Percentiles rank a stretch among this genome's conserved stretches.
Conservation (phyloP, 1,140 invertebrate species). For the Mya arenaria region DNA sequence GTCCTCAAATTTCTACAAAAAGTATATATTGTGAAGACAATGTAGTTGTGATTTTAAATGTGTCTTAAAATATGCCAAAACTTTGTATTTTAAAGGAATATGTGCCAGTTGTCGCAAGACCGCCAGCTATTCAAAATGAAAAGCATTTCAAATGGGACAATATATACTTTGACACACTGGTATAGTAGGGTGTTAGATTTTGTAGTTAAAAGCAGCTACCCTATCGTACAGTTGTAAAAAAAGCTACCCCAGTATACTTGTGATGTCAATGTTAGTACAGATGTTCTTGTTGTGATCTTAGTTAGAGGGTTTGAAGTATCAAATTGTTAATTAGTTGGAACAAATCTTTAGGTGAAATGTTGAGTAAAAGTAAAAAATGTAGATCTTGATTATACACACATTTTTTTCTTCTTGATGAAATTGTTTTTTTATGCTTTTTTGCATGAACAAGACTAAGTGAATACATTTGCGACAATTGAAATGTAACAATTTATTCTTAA, state of each 20-base stretch:
- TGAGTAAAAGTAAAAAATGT: too few relatives aligned
- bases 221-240: neutral
- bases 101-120: constrained; percentile 75
- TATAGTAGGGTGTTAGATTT: constrained; percentile 33
- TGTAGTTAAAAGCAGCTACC: neutral
- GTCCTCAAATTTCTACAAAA: neutral
- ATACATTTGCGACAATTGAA: too few relatives aligned
- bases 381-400: too few relatives aligned
- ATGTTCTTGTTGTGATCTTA: too few relatives aligned
- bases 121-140: constrained; percentile 73
- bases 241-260: neutral
- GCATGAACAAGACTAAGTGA: too few relatives aligned
- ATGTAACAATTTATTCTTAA: too few relatives aligned
- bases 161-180: constrained; percentile 71
- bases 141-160: constrained; percentile 76
- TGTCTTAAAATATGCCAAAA: neutral
- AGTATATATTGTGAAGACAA: neutral
- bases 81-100: constrained; percentile 76
- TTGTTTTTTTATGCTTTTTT: too few relatives aligned
- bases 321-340: too few relatives aligned
- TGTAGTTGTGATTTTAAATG: neutral
- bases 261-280: too few relatives aligned
- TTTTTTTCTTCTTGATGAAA: too few relatives aligned
- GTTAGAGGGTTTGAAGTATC: too few relatives aligned
- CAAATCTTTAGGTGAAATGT: too few relatives aligned